Conservation (phyloP, 2,888 invertebrate genomes). For the Calameuta filiformis region DNA sequence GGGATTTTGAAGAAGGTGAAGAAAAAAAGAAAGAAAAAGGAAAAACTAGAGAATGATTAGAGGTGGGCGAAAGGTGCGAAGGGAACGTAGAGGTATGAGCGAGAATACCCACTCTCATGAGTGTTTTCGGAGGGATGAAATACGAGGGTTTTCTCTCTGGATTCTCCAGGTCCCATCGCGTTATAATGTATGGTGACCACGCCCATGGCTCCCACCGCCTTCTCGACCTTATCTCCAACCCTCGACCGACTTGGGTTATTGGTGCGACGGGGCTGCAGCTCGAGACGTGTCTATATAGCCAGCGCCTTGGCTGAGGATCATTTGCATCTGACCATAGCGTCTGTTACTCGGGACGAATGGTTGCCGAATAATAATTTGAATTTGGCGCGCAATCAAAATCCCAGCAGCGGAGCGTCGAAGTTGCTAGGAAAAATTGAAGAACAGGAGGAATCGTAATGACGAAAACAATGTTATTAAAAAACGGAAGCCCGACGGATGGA, state of each 20-base stretch:
- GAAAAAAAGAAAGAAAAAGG: background rate
- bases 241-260: background rate
- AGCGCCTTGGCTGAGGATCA: too few species aligned
- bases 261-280: background rate
- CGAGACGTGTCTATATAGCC: too few species aligned
- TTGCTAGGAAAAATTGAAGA: too few species aligned
- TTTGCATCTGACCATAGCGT: too few species aligned
- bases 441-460: background rate
- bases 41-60: conserved; percentile 13
- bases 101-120: background rate
- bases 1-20: conserved; percentile 1
- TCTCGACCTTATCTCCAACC: background rate
- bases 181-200: background rate
- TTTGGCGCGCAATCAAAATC: too few species aligned
- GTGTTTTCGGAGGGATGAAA: conserved; percentile 11
- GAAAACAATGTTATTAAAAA: conserved; percentile 4
- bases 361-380: too few species aligned
- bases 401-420: too few species aligned
- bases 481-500: background rate
- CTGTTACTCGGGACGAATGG: too few species aligned
- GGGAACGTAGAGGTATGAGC: conserved; percentile 1
- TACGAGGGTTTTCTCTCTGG: background rate
- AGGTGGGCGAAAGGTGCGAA: conserved; percentile 11
- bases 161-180: background rate
- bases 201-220: background rate